Percentiles rank a stretch among this genome's conserved stretches.
phyloP scores from a whole-genome alignment of 2,113 vertebrate species.

The Macrotus californicus region DNA sequence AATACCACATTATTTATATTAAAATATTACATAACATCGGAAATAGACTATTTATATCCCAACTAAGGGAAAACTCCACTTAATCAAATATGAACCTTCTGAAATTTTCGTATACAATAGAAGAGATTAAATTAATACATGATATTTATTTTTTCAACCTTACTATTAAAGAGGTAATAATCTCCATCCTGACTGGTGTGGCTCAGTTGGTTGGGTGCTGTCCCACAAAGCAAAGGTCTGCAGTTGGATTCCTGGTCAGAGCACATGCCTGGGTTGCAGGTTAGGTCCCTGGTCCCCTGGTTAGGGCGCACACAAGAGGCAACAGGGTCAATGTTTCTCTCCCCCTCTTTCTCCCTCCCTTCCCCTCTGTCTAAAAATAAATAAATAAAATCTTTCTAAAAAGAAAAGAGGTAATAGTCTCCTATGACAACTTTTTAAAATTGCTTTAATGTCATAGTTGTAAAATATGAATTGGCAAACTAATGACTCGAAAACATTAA shows the following conservation, averaged over 20 bases:
- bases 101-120: background rate
- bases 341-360: too few relatives aligned
- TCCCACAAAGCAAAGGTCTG: too few relatives aligned
- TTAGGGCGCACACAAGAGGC: too few relatives aligned
- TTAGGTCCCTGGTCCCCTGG: too few relatives aligned
- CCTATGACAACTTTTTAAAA: background rate
- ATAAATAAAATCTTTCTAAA: too few relatives aligned
- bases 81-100: conserved; percentile 15
- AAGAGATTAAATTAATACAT: background rate
- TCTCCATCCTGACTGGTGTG: background rate
- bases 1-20: background rate
- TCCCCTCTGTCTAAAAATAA: too few relatives aligned
- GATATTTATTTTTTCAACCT: conserved; percentile 12
- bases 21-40: background rate
- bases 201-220: too few relatives aligned
- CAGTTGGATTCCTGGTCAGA: too few relatives aligned
- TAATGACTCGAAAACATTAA: background rate
- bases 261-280: too few relatives aligned
- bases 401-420: background rate
- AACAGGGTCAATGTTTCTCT: too few relatives aligned
- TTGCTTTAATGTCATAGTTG: background rate
- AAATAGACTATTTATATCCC: background rate
- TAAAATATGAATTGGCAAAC: background rate
- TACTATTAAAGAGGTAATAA: background rate
- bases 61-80: conserved; percentile 5